Base-by-base conservation (phyloP, 2,888 invertebrate genomes). In the Diadromus collaris region DNA sequence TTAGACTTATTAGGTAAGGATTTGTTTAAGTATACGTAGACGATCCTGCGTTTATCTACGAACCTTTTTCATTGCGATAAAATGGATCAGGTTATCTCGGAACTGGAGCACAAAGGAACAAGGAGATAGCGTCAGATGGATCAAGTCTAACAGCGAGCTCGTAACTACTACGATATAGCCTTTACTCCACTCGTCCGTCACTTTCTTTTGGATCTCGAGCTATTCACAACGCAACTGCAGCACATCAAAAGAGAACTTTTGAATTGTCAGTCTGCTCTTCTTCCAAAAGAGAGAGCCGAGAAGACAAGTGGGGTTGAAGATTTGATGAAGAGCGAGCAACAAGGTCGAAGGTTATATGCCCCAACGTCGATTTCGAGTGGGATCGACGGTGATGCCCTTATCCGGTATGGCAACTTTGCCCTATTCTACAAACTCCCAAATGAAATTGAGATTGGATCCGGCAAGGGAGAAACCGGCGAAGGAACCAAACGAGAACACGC, bases 401-500 rank as follows among this genome's bases (percentile, higher is more conserved):
- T 46, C 44, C 34, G 41, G 67, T 41, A 68, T 67, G 65, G 34
- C 19, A 74, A 67, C 61, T 67, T 61, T 73, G 74, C 63, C 63
- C 78, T 65, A 24, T 61, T 77, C 80, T 83, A 82, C 82, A 64
- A 73, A 69, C 65, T 70, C 82, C 27, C 83, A 71, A 79, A 83
- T 86, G 83, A 87, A 87, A 88, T 89, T 84, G 86, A 85, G 86
- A 87, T 89, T 87, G 86, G 86, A 85, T 87, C 77, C 80, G 63
- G 72, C 74, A 73, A 68, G 73, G 82, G 72, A 81, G 78, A 81
- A 38, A 76, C 79, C 63, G 65, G 68, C 46, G 61, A 69, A 69
- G 44, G 24, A 72, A 56, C 32, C 68, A 27, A 29, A 69, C 64
- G 61, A 61, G 60, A 69, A 63, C 48, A 32, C 38, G 61, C 68